phyloP scores from a whole-genome alignment of 2,113 vertebrate genomes.

The Phalacrocorax brasilianus region DNA sequence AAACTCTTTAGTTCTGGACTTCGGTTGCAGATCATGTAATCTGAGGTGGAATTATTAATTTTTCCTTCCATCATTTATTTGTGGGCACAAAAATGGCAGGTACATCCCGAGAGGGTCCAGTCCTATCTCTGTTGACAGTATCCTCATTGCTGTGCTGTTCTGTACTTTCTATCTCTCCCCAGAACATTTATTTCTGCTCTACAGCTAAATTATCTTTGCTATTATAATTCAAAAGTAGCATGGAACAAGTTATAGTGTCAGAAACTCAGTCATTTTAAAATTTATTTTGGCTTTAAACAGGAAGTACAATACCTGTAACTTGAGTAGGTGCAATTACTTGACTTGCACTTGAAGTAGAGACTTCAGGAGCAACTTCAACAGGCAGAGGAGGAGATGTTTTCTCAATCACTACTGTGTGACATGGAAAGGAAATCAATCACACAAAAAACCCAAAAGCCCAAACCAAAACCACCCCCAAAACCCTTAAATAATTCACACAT shows the following conservation, averaged over 20 bases:
- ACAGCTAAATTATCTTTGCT: neutral
- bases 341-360: constrained; percentile 86
- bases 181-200: neutral
- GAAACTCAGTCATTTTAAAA: neutral
- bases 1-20: neutral
- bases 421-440: constrained; percentile 38
- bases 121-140: neutral
- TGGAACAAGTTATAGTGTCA: neutral
- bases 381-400: constrained; percentile 89
- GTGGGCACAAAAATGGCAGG: neutral
- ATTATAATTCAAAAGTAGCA: neutral
- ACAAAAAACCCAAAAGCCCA: neutral
- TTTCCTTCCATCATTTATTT: neutral
- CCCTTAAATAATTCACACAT: neutral
- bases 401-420: constrained; percentile 85
- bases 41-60: neutral
- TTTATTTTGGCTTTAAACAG: neutral
- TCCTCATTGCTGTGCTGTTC: neutral
- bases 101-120: neutral
- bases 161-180: neutral
- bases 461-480: neutral
- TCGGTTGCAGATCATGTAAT: neutral
- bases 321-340: constrained; percentile 93
- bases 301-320: constrained; percentile 81
- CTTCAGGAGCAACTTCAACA: constrained; percentile 86